phyloP scores from a whole-genome alignment of 2,113 vertebrate genomes.

The Taxidea taxus region DNA sequence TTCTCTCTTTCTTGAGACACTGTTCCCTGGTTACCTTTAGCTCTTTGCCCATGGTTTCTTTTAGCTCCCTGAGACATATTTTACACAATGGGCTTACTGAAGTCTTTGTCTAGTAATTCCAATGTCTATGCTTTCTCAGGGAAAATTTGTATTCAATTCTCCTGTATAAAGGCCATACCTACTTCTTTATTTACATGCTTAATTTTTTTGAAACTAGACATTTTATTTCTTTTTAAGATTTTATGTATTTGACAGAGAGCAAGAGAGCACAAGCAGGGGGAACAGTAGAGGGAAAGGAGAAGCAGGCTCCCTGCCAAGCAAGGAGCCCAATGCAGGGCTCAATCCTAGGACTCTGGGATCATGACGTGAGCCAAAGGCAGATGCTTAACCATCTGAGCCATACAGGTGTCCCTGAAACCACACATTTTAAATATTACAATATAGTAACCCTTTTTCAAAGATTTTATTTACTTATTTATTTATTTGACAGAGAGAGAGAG shows the following conservation, averaged over 20 bases:
- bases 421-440: background rate
- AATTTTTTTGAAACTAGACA: background rate
- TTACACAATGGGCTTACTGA: background rate
- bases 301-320: too few relatives aligned
- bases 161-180: background rate
- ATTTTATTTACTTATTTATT: too few relatives aligned
- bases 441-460: background rate
- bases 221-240: background rate
- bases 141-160: background rate
- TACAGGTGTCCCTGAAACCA: background rate
- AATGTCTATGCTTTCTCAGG: background rate
- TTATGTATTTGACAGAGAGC: too few relatives aligned
- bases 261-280: too few relatives aligned
- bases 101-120: background rate
- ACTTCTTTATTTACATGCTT: background rate
- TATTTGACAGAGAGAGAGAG: background rate
- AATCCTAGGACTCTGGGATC: too few relatives aligned
- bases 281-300: too few relatives aligned
- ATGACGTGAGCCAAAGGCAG: too few relatives aligned
- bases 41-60: background rate
- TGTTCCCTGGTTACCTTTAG: background rate
- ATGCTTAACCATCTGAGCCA: too few relatives aligned
- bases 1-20: background rate
- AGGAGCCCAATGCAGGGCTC: too few relatives aligned
- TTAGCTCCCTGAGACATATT: background rate